Base-by-base conservation (phyloP, 1,140 invertebrate species). In the Drosophila prosaltans region DNA sequence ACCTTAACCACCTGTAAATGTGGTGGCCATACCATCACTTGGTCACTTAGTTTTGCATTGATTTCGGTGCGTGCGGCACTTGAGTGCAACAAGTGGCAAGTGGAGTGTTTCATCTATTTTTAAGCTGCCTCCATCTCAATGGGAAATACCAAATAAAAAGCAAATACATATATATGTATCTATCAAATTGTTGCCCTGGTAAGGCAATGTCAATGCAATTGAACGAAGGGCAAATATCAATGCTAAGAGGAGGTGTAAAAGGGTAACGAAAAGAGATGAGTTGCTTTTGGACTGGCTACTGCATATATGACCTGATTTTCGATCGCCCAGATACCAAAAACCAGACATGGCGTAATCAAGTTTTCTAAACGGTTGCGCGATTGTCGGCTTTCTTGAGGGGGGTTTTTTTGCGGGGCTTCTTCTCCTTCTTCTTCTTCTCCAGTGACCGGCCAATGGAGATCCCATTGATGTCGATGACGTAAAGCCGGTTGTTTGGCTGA, bases 81-180 rank as follows among this genome's bases (percentile, higher is more conserved):
- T 75, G 78, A 89, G 62, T 89, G 78, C 84, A 89, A 89, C 84
- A 89, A 89, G 84, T 89, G 84, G 84, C 85, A 89, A 71, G 74
- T 81, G 65, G 76, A 76, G 71, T 74, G 80, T 57, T 54, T 68
- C 39, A 69, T 86, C 82, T 81, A 81, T 86, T 86, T 81, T 80
- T 78, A 80, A 72, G 80, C 74, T 69, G 59, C 51, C 57, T 70
- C 36, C 57, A 39, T 36, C 57, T 59, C 57, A 63, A 40, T 64
- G 74, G 80, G 65, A 88, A 89, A 81, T 59, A 74, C 82, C 81
- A 60, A 43, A 26, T 62, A 30, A 72, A 36, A 36, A 36, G 26
- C 9, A 51, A 24, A 36, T 36, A 36, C 6, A 36, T 36, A 7
- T 36, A 36, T 36, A 36, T 36, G 0, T 40, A 40, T 40, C 10